These are phyloP conservation scores for Phrynocephalus vlangalii DNA, from an alignment of 2,797 vertebrate genomes.

Conservation along the genomic window DNA sequence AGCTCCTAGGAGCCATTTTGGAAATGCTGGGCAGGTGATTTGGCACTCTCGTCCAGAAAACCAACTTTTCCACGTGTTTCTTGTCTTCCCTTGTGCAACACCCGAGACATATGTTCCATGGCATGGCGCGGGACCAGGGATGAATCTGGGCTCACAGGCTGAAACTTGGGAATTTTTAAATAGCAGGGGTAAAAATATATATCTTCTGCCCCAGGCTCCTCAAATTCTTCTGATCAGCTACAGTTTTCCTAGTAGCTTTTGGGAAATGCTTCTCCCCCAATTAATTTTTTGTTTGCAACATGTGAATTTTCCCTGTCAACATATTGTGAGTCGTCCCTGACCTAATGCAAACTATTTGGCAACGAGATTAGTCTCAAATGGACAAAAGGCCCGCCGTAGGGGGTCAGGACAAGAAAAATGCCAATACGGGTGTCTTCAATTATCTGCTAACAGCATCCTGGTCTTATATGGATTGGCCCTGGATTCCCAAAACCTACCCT, in stretches of 20 bases:
- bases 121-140: neutral
- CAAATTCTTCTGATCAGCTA: neutral
- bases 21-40: too few relatives aligned
- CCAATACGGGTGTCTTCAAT: neutral
- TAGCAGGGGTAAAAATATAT: neutral
- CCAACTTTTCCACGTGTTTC: too few relatives aligned
- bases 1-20: too few relatives aligned
- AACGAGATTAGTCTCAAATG: neutral
- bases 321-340: neutral
- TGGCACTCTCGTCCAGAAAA: too few relatives aligned
- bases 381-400: neutral
- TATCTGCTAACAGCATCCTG: neutral
- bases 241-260: neutral
- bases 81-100: neutral
- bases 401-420: neutral
- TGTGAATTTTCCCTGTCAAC: neutral
- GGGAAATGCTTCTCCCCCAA: neutral
- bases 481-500: too few relatives aligned
- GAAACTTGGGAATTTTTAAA: neutral
- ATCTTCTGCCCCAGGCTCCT: neutral
- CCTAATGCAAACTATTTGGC: neutral
- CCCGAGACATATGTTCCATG: too few relatives aligned
- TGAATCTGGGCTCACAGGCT: neutral
- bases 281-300: neutral
- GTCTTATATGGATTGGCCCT: neutral